phyloP scores from a whole-genome alignment of 1,140 invertebrate species.

The Tribolium castaneum region DNA sequence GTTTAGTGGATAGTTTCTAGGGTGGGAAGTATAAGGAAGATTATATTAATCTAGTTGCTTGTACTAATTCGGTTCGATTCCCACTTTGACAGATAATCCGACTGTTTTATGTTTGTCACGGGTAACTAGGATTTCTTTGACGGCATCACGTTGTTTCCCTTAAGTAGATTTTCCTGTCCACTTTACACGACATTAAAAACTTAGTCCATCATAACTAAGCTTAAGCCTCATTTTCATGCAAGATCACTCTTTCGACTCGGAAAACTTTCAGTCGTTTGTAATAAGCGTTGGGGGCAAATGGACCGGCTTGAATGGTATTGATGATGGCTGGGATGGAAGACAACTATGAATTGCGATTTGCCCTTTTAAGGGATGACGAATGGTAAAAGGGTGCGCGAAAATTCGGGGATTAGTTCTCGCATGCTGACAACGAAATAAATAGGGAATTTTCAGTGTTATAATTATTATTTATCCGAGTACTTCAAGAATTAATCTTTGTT shows the following conservation, averaged over 20 bases:
- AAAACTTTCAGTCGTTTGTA: background rate
- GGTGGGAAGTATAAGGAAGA: constrained; percentile 28
- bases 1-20: constrained; percentile 1
- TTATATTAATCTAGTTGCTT: constrained; percentile 23
- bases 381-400: background rate
- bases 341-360: background rate
- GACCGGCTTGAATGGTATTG: constrained; percentile 3
- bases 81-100: background rate
- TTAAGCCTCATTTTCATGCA: constrained; percentile 14
- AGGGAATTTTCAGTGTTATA: too few relatives aligned
- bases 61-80: background rate
- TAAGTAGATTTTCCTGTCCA: constrained; percentile 20
- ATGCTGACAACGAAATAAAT: background rate
- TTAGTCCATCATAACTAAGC: background rate
- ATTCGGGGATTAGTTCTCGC: background rate
- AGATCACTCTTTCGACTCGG: background rate
- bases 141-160: background rate
- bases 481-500: too few relatives aligned
- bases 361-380: constrained; percentile 2
- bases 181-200: constrained; percentile 19
- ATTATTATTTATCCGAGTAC: too few relatives aligned
- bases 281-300: background rate
- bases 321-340: background rate
- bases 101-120: constrained; percentile 3
- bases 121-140: background rate